Base-by-base conservation (phyloP, 2,797 vertebrate species). In the Lepidocolaptes lacrymiger region DNA sequence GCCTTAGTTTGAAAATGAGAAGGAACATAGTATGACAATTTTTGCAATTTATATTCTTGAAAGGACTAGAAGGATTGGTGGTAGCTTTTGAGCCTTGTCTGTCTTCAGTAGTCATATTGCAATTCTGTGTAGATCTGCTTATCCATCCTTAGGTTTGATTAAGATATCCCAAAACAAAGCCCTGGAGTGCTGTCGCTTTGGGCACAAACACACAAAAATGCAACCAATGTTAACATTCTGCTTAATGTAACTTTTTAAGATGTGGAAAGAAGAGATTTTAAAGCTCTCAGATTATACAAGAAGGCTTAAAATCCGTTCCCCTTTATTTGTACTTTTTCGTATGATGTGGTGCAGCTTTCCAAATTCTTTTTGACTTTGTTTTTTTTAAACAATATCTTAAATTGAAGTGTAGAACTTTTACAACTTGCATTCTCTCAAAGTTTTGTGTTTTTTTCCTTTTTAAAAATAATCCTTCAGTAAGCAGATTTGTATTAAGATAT, bases 141-240 rank as follows among this genome's bases (percentile, higher is more conserved):
- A 96, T 88, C 59, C 66, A 55, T 90, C 87, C 91, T 96, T 94
- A 92, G 74, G 26, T 85, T 95, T 97, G 96, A 97, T 97, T 96
- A 97, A 98, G 94, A 97, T 97, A 97, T 94, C 91, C 92, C 88
- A 92, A 97, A 97, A 97, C 94, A 98, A 97, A 97, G 94, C 94
- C 86, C 94, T 85, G 67, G 87, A 97, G 96, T 96, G 89, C 85
- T 96, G 97, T 98, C 54, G 49, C 78, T 97, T 96, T 97, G 96
- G 92, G 95, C 91, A 96, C 89, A 95, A 93, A 91, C 83, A 93
- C 89, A 94, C 78, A 96, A 95, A 96, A 91, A 89, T 95, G 88
- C 44, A 93, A 91, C 94, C 94, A 95, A n/a, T 95, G 82, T 77
- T 95, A 97, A 88, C 91, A 75, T 81, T 85, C 87, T 93, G 71